A percentile compares a stretch with the other conserved stretches of the same genome.
Conservation (phyloP, 2,888 invertebrate species). For the Emmelina monodactyla region DNA sequence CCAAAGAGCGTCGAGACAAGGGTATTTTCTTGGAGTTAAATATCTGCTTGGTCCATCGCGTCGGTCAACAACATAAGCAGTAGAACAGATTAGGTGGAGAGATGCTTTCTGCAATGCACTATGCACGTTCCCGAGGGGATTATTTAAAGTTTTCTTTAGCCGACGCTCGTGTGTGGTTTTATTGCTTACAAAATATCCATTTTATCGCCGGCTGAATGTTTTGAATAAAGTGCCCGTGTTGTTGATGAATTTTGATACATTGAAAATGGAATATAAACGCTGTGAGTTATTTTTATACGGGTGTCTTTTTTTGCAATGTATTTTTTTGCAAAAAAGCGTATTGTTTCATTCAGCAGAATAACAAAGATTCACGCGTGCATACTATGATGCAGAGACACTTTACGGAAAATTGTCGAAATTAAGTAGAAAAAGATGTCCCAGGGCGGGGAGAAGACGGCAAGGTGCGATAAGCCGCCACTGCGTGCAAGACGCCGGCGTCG, state of each 20-base stretch:
- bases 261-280: too few relatives aligned
- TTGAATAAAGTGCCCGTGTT: too few relatives aligned
- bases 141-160: conserved; percentile 37
- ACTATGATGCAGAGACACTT: too few relatives aligned
- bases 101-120: conserved; percentile 26
- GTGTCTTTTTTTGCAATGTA: too few relatives aligned
- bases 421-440: too few relatives aligned
- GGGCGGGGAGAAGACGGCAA: conserved; percentile 10
- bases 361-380: too few relatives aligned
- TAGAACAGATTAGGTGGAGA: conserved; percentile 30
- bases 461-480: conserved; percentile 20
- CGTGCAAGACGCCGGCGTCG: conserved; percentile 11
- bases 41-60: conserved; percentile 40
- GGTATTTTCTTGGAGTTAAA: conserved; percentile 31
- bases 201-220: neutral
- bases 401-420: too few relatives aligned
- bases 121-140: conserved; percentile 34
- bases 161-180: conserved; percentile 22
- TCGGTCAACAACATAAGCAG: conserved; percentile 37
- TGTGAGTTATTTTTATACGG: too few relatives aligned
- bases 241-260: too few relatives aligned
- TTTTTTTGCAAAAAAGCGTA: too few relatives aligned
- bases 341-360: too few relatives aligned
- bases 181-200: conserved; percentile 18
- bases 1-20: conserved; percentile 1